phyloP scores from a whole-genome alignment of 2,888 invertebrate species.

The Dicycla oo region DNA sequence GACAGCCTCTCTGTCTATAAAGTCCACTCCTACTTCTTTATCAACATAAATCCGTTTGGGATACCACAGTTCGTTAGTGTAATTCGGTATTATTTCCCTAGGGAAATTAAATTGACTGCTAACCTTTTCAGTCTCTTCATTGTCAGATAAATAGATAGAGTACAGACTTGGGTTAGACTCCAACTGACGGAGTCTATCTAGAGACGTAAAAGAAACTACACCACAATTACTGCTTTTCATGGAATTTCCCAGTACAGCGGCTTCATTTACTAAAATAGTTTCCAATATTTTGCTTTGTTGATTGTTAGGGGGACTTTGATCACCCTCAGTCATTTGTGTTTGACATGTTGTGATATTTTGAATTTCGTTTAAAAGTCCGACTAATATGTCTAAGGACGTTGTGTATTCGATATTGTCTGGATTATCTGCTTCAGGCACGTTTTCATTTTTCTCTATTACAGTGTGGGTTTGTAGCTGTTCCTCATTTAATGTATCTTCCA shows the following conservation, averaged over 20 bases:
- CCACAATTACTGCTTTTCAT: constrained; percentile 64
- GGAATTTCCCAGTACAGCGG: constrained; percentile 62
- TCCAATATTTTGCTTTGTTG: constrained; percentile 66
- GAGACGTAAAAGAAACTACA: constrained; percentile 72
- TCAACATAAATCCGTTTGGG: constrained; percentile 68
- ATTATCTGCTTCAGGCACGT: constrained; percentile 15
- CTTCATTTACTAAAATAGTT: constrained; percentile 71
- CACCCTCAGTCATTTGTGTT: constrained; percentile 67
- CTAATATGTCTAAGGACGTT: constrained; percentile 83
- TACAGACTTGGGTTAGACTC: constrained; percentile 74
- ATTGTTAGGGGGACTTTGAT: constrained; percentile 42
- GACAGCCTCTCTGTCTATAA: constrained; percentile 65
- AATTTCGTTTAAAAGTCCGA: constrained; percentile 84
- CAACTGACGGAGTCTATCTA: constrained; percentile 73
- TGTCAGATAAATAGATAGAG: constrained; percentile 73
- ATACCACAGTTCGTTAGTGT: constrained; percentile 16
- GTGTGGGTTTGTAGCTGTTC: constrained; percentile 5
- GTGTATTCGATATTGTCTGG: constrained; percentile 72
- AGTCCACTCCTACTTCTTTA: constrained; percentile 77
- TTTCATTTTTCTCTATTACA: constrained; percentile 26
- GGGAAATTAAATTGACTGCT: constrained; percentile 28
- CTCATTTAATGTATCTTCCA: background rate
- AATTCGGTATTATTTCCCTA: constrained; percentile 27
- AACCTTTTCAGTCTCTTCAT: constrained; percentile 38
- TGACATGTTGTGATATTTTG: constrained; percentile 82